Evolutionary conservation across 2,888 invertebrate genomes (phyloP), one percentile per base, ranked within the genome.

Genomic region (Drosophila pseudotalamancana): DNA sequence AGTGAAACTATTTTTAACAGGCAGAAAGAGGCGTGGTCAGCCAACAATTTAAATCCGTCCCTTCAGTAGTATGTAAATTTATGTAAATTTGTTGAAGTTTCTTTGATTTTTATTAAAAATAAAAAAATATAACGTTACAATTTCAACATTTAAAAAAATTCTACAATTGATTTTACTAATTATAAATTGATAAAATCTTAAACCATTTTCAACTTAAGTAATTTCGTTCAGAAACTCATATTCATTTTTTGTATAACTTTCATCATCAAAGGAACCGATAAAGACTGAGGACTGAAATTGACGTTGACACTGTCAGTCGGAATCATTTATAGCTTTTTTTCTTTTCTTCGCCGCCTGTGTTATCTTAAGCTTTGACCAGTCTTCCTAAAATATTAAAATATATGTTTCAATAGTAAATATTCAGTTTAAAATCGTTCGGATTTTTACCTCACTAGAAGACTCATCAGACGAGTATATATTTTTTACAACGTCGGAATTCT

Each of bases 241-340:
- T 63, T 89, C 77, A 77, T 77, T 76, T 78, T 64, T 68, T 18
- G 57, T 57, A 65, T 74, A 66, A 69, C 76, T 77, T 51, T 71
- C 74, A 72, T 83, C 80, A 62, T 85, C 74, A 66, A 74, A 83
- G 74, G 73, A 79, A 76, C 78, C 57, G 48, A 39, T 42, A 42
- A 53, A 55, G 43, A 32, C 46, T 55, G 57, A 67, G 71, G 74
- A 42, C 37, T 50, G 55, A 31, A 35, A 63, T 67, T 67, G 71
- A 62, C 57, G 61, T 79, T 81, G 73, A 73, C 79, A 92, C 92
- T 92, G 95, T 97, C 95, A 97, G 94, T 98, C 97, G 92, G 97
- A 97, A 92, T 98, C 98, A 76, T 97, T 90, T 9, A 96, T 95
- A 60, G 96, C 95, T 93, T 96, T 96, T 95, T 97, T 97, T 92